A percentile compares a stretch with the other conserved stretches of the same genome.
phyloP scores from a whole-genome alignment of 2,888 invertebrate species.

The Parnassius smintheus region DNA sequence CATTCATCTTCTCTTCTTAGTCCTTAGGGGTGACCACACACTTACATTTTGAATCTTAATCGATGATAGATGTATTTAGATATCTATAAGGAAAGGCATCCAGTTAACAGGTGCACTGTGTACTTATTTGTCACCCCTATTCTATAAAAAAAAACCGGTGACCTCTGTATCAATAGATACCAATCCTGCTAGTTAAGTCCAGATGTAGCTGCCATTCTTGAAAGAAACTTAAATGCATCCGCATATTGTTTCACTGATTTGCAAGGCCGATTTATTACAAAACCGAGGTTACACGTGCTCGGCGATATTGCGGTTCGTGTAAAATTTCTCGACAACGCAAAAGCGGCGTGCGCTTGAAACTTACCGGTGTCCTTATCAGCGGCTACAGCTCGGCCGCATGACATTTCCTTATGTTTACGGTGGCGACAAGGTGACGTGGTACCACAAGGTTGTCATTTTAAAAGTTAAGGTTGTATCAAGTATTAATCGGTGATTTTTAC shows the following conservation, averaged over 20 bases:
- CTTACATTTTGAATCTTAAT: too few species aligned
- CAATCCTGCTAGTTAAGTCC: conserved; percentile 1
- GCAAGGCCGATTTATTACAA: conserved; percentile 42
- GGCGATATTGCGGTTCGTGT: conserved; percentile 57
- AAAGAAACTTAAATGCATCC: conserved; percentile 26
- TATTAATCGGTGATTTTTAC: conserved; percentile 28
- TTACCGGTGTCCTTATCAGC: conserved; percentile 34
- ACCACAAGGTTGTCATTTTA: conserved; percentile 31
- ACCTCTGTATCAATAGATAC: conserved; percentile 19
- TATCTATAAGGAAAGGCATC: too few species aligned
- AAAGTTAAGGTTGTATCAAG: conserved; percentile 35
- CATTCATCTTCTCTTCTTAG: too few species aligned
- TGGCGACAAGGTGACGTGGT: conserved; percentile 31
- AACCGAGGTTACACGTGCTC: conserved; percentile 60
- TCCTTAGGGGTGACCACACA: too few species aligned
- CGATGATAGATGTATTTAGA: too few species aligned
- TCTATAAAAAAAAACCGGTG: background rate
- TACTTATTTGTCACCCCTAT: too few species aligned
- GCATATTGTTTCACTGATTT: conserved; percentile 26
- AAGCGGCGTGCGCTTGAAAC: conserved; percentile 30
- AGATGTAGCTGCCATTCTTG: conserved; percentile 4
- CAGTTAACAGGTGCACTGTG: too few species aligned
- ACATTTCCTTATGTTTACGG: conserved; percentile 36
- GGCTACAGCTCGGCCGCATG: conserved; percentile 20
- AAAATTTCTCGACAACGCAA: conserved; percentile 39